Percentiles rank a stretch among this genome's conserved stretches.
Evolutionary conservation across 2,113 vertebrate genomes (phyloP).

Genomic region (Pipra filicauda): DNA sequence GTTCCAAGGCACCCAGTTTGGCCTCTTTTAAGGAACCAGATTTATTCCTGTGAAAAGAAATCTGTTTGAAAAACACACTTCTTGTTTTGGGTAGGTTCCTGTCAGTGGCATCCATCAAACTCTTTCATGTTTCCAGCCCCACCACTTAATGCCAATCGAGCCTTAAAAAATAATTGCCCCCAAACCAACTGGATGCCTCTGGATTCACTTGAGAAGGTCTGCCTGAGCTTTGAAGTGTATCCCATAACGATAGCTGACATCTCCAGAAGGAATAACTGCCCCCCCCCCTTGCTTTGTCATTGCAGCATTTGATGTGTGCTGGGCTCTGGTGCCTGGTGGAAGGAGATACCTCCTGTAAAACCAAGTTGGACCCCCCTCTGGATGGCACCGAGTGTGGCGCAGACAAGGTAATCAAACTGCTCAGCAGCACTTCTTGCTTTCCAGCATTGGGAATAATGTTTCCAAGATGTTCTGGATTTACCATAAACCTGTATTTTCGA

Average conservation of each 20-base stretch:
- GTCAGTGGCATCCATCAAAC: neutral
- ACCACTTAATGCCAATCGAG: neutral
- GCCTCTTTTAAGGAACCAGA: neutral
- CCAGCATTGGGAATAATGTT: neutral
- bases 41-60: constrained; percentile 7
- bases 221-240: neutral
- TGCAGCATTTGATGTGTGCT: constrained; percentile 92
- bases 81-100: neutral
- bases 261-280: neutral
- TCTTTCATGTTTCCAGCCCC: neutral
- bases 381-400: constrained; percentile 95
- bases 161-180: constrained; percentile 1
- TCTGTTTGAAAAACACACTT: neutral
- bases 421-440: neutral
- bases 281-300: constrained; percentile 54
- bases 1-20: neutral
- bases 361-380: constrained; percentile 95
- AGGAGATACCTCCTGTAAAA: constrained; percentile 92
- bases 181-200: neutral
- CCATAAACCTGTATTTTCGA: neutral
- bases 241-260: neutral
- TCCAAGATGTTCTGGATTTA: constrained; percentile 2
- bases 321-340: constrained; percentile 97
- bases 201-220: constrained; percentile 1
- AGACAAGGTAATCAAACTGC: constrained; percentile 86